Base-by-base conservation (phyloP, 2,888 invertebrate species). In the Iselma pallidipennis region DNA sequence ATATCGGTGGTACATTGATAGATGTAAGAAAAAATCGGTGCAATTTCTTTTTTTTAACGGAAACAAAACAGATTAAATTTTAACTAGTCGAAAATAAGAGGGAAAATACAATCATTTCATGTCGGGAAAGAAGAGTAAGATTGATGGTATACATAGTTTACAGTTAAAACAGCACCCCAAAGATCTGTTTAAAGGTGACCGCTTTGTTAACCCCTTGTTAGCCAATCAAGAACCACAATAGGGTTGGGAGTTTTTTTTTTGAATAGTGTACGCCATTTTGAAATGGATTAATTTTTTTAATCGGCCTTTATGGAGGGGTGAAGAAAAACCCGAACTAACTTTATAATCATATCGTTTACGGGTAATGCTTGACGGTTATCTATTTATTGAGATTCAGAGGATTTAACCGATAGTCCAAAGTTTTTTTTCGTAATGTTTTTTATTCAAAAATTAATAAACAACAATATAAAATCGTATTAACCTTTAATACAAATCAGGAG, bases 191-290 rank as follows among this genome's bases (percentile, higher is more conserved):
- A 69, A 70, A 71, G 66, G 68, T 70, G 65, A 69, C 67, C 70
- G 70, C 71, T 71, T 69, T 69, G 70, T 71, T 69, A 67, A 55
- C 66, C 56, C 52, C 63, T 57, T 66, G 71, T 67, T 68, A 61
- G 55, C 74, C 74, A 74, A 74, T 74, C 69, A 66, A 67, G 66
- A 65, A 61, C 64, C 59, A 67, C 68, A 70, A 67, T 69, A 37
- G 37, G 37, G 37, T 16, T 31, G 31, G n/a, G n/a, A n/a, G 61
- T 65, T 64, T 68, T 69, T 69, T 67, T 67, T 68, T 65, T 59
- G 54, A 58, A 66, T 52, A 26, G 53, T 65, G 61, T 61, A 61
- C 71, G 68, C 71, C 70, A 70, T 70, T 69, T 71, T 69, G 56
- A 56, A 62, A 68, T 59, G 67, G 71, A 70, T 71, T 71, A 69